Evolutionary conservation across 2,113 vertebrate genomes (phyloP).

Genomic region (Aspidoscelis tigris): DNA sequence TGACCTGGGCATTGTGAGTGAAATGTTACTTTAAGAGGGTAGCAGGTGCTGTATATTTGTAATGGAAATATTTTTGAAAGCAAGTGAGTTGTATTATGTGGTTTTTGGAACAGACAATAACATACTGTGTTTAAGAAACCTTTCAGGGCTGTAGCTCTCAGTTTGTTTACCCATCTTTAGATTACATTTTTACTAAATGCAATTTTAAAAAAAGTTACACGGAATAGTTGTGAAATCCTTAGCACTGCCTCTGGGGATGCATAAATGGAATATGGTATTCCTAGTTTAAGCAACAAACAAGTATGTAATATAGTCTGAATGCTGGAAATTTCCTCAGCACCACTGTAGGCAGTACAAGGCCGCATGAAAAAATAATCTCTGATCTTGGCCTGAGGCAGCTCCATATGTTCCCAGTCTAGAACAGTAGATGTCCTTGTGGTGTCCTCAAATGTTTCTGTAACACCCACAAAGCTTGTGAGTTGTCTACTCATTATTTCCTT

Average conservation of each 20-base stretch:
- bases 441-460: too few species aligned
- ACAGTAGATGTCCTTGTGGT: background rate
- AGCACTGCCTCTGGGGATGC: background rate
- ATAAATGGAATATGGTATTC: background rate
- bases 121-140: background rate
- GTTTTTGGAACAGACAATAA: background rate
- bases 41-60: too few species aligned
- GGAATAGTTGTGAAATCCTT: background rate
- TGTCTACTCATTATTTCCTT: too few species aligned
- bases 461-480: background rate
- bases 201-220: background rate
- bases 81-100: background rate
- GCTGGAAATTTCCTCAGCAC: background rate
- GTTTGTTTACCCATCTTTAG: too few species aligned
- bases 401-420: background rate
- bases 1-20: background rate
- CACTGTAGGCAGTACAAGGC: background rate
- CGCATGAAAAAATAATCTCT: background rate
- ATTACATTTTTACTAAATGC: too few species aligned
- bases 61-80: background rate
- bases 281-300: too few species aligned
- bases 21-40: background rate
- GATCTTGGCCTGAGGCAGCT: background rate
- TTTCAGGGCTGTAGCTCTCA: background rate
- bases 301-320: background rate